phyloP scores from a whole-genome alignment of 2,797 vertebrate genomes.

The Sebastes hubbsi region DNA sequence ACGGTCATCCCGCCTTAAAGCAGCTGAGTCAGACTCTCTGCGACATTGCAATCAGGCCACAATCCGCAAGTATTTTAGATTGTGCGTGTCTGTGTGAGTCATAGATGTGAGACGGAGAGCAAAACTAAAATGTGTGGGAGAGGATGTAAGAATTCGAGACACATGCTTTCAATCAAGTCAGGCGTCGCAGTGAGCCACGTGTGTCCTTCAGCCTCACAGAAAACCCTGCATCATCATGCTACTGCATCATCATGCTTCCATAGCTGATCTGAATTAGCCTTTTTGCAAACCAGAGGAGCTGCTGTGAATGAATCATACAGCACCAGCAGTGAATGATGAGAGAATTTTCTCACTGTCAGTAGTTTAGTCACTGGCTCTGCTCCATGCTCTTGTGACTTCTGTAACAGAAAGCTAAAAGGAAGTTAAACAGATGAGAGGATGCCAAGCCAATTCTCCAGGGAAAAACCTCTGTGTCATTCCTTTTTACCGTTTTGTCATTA shows the following conservation, averaged over 20 bases:
- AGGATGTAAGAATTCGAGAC: background rate
- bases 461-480: background rate
- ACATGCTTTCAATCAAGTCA: background rate
- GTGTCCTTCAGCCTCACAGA: background rate
- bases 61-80: constrained; percentile 14
- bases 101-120: constrained; percentile 7
- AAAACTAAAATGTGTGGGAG: background rate
- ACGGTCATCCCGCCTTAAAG: constrained; percentile 42
- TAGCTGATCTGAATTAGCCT: background rate
- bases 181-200: background rate
- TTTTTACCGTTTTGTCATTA: constrained; percentile 2
- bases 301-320: constrained; percentile 25
- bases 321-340: background rate
- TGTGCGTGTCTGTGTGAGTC: constrained; percentile 11
- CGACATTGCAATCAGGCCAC: constrained; percentile 40
- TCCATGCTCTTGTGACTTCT: constrained; percentile 19
- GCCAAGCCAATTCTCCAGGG: background rate
- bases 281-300: background rate
- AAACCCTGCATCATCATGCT: background rate
- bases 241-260: background rate
- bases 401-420: constrained; percentile 14
- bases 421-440: constrained; percentile 6
- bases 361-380: constrained; percentile 11
- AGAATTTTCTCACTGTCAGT: background rate
- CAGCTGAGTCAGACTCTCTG: constrained; percentile 69